Evolutionary conservation across 2,888 invertebrate species (phyloP), one percentile per base, ranked within the genome.

Genomic region (Zygaena filipendulae): DNA sequence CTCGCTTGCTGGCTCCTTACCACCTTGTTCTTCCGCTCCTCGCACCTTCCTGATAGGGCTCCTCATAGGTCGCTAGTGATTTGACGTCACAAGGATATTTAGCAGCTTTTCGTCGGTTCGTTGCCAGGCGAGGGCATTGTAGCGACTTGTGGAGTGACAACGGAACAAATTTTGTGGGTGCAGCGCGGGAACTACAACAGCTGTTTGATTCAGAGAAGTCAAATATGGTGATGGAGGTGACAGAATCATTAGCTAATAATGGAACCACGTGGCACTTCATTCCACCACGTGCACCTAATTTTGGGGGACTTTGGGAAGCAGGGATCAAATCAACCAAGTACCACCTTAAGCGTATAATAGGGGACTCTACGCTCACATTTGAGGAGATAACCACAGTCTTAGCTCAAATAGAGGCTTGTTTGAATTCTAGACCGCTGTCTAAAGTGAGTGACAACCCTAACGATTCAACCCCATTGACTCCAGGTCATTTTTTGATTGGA

Each of bases 101-200:
- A 4, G 33, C 33, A 2, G 33, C 39, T 8, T 34, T 36, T 11
- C 7, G 19, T 10, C 10, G 36, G 6, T 36, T 39, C 23, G 25
- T 21, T 10, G 21, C 25, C 14, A 23, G 39, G 4, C 27, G 39
- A 4, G 39, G 36, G 27, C 25, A 21, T 3, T 39, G 39, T 19
- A 26, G 19, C n/a, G 26, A 39, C 11, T 29, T 39, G n/a, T 36
- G 32, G 32, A 34, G 36, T 19, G 36, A 39, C 25, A 9, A 19
- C 11, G 35, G 30, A n/a, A 39, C 34, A 3, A 40, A 38, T 22
- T 43, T 40, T 31, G 35, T 38, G 8, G 39, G 33, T 7, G 39
- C 39, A 2, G 27, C 35, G 2, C 31, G 33, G 11, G 39, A 41
- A 25, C 12, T 43, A 18, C 28, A 36, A 18, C 11, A 29, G 1